phyloP scores from a whole-genome alignment of 2,797 vertebrate species.

The Sciaenops ocellatus region DNA sequence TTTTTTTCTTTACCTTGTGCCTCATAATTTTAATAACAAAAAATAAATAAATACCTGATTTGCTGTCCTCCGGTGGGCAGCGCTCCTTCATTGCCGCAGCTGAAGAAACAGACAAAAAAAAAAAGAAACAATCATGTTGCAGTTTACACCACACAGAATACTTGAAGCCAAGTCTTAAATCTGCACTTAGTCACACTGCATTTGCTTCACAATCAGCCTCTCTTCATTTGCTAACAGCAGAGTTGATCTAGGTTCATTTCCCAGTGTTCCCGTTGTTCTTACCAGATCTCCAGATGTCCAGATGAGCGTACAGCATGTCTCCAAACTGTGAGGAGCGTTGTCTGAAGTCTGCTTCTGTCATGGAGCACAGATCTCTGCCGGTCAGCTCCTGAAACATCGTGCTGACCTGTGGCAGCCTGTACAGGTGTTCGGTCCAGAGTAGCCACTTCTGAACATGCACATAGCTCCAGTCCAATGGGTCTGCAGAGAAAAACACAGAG shows the following conservation, averaged over 20 bases:
- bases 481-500: constrained; percentile 68
- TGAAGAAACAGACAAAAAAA: constrained; percentile 68
- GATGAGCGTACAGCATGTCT: constrained; percentile 92
- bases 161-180: neutral
- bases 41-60: constrained; percentile 48
- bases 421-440: constrained; percentile 96
- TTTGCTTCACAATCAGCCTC: constrained; percentile 1
- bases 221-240: neutral
- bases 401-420: constrained; percentile 91
- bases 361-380: constrained; percentile 91
- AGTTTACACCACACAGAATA: neutral
- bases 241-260: neutral
- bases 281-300: constrained; percentile 99
- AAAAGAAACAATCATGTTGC: neutral
- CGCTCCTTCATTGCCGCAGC: constrained; percentile 95
- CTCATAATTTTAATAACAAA: too few relatives aligned
- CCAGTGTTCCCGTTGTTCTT: constrained; percentile 4
- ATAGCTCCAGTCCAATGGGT: constrained; percentile 91
- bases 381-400: constrained; percentile 91
- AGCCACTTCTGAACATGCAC: constrained; percentile 97
- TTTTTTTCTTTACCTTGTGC: neutral
- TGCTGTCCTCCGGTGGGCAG: constrained; percentile 78
- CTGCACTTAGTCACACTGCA: neutral
- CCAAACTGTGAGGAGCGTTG: constrained; percentile 90
- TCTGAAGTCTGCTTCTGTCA: constrained; percentile 94